Evolutionary conservation across 2,888 invertebrate genomes (phyloP).

Genomic region (Eumacrocentrus americanus): DNA sequence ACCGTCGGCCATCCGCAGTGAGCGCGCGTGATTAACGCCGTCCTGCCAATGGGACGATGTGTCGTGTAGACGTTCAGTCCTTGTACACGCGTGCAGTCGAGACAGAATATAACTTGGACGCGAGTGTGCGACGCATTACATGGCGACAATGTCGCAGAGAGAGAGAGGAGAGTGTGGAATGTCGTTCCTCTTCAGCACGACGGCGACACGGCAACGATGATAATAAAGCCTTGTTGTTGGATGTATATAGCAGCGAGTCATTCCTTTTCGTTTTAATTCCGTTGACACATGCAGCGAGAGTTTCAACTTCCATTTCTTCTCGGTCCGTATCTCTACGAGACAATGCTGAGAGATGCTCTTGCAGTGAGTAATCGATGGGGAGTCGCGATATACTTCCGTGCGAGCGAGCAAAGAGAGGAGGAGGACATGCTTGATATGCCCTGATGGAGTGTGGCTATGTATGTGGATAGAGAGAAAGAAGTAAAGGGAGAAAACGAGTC

Average conservation of each 20-base stretch:
- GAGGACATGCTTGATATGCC: neutral
- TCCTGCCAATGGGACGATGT: slow-evolving; percentile 33
- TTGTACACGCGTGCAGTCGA: slow-evolving; percentile 1
- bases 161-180: slow-evolving; percentile 22
- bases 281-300: slow-evolving; percentile 4
- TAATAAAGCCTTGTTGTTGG: slow-evolving; percentile 22
- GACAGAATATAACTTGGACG: neutral
- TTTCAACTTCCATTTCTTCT: neutral
- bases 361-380: slow-evolving; percentile 27
- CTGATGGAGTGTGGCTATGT: neutral
- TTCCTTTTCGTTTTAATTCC: slow-evolving; percentile 10
- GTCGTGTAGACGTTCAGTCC: slow-evolving; percentile 21
- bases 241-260: slow-evolving; percentile 5
- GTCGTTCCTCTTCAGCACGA: slow-evolving; percentile 26
- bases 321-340: neutral
- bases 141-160: slow-evolving; percentile 35
- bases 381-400: slow-evolving; percentile 23
- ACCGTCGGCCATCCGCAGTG: slow-evolving; percentile 41
- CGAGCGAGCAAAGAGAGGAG: slow-evolving; percentile 14
- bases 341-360: neutral
- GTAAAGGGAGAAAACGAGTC: slow-evolving; percentile 22
- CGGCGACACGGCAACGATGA: slow-evolving; percentile 30
- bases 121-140: slow-evolving; percentile 22
- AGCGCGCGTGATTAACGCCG: slow-evolving; percentile 53
- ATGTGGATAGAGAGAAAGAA: slow-evolving; percentile 1